A percentile compares a stretch with the other conserved stretches of the same genome.
phyloP scores from a whole-genome alignment of 2,113 vertebrate species.

The Lagenorhynchus albirostris region DNA sequence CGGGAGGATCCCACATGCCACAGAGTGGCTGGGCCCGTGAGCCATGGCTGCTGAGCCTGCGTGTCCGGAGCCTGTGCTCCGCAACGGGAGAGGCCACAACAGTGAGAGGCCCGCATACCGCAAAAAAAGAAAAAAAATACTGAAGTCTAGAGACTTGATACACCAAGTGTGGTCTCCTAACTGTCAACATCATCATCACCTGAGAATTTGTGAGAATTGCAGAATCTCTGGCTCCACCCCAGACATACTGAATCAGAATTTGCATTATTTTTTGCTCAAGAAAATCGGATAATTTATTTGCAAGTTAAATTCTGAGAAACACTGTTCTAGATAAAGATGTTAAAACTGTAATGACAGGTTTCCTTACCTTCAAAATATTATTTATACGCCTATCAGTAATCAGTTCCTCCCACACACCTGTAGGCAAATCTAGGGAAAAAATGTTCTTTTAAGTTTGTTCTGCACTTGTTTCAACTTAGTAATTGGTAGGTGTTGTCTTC shows the following conservation, averaged over 20 bases:
- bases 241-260: background rate
- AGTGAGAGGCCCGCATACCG: too few species aligned
- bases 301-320: background rate
- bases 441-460: background rate
- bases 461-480: background rate
- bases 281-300: background rate
- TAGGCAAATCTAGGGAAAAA: background rate
- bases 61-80: too few species aligned
- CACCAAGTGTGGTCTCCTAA: background rate
- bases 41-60: too few species aligned
- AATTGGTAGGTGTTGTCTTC: background rate
- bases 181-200: rapidly evolving
- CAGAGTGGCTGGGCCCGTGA: too few species aligned
- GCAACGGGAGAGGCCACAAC: too few species aligned
- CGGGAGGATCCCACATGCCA: too few species aligned
- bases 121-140: background rate
- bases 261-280: background rate
- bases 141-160: background rate
- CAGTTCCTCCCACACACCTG: background rate
- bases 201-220: background rate
- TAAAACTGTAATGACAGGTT: background rate
- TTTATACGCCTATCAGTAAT: background rate
- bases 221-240: background rate
- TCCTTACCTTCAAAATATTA: background rate
- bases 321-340: background rate